Evolutionary conservation across 2,113 vertebrate species (phyloP).

Genomic region (Hippocampus abdominalis): DNA sequence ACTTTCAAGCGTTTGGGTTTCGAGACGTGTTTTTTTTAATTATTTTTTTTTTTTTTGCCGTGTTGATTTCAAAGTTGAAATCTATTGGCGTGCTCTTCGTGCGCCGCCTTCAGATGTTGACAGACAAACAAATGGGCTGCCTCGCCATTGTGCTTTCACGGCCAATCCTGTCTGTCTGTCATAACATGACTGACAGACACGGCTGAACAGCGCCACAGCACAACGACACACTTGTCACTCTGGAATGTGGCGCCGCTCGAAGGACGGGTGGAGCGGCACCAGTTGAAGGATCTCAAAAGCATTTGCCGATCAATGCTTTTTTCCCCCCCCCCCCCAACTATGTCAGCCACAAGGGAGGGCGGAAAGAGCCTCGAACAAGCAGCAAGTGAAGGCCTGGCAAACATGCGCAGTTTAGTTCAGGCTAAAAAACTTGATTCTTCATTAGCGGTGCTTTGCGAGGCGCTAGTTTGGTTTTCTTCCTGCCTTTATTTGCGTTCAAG

Average conservation of each 20-base stretch:
- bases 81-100: conserved; percentile 1
- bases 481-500: too few species aligned
- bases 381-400: too few species aligned
- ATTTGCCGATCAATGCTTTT: too few species aligned
- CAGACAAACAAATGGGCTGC: neutral
- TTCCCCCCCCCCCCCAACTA: too few species aligned
- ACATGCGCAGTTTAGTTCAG: neutral
- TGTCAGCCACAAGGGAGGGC: too few species aligned
- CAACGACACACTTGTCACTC: neutral
- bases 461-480: too few species aligned
- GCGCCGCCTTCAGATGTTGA: neutral
- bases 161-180: conserved; percentile 12
- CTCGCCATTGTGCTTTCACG: conserved; percentile 5
- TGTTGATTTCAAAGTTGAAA: neutral
- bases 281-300: too few species aligned
- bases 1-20: neutral
- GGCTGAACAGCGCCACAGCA: neutral
- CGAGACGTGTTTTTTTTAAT: too few species aligned
- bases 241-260: neutral
- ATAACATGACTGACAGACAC: neutral
- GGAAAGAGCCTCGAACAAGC: too few species aligned
- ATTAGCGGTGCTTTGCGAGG: too few species aligned
- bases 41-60: too few species aligned
- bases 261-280: neutral
- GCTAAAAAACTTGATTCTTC: too few species aligned